Conservation (phyloP, 1,140 invertebrate genomes). For the Zaprionus inermis region DNA sequence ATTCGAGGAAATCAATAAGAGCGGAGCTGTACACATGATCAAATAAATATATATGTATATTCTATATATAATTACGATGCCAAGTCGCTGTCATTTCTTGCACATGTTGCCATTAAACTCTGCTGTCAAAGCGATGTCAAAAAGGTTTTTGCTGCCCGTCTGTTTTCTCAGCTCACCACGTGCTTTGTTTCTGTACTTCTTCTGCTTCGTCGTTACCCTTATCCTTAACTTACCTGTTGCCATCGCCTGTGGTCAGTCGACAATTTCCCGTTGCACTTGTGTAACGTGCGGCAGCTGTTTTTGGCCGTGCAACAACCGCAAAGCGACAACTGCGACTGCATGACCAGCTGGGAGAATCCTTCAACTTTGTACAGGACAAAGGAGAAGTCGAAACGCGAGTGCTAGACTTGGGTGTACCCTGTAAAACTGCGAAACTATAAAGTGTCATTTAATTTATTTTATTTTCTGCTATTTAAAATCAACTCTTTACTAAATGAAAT, state of each 20-base stretch:
- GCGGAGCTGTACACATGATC: not conserved
- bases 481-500: too few relatives aligned
- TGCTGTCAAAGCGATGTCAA: conserved; percentile 37
- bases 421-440: not conserved
- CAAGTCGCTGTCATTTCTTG: conserved; percentile 49
- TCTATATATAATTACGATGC: conserved; percentile 48
- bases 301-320: conserved; percentile 20
- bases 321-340: conserved; percentile 37
- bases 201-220: not conserved
- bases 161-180: conserved; percentile 16
- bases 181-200: not conserved
- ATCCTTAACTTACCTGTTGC: conserved; percentile 17
- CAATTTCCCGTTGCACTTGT: conserved; percentile 26
- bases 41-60: conserved; percentile 1
- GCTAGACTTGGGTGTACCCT: conserved; percentile 13
- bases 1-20: conserved; percentile 13
- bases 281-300: conserved; percentile 56
- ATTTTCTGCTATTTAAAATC: not conserved
- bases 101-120: conserved; percentile 58
- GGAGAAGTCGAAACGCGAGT: conserved; percentile 42
- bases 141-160: conserved; percentile 3
- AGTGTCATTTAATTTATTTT: not conserved
- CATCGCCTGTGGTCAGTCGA: conserved; percentile 9
- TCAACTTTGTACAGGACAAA: conserved; percentile 26
- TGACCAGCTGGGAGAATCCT: conserved; percentile 44